Evolutionary conservation across 2,113 vertebrate genomes (phyloP).

Genomic region (Xiphophorus hellerii): DNA sequence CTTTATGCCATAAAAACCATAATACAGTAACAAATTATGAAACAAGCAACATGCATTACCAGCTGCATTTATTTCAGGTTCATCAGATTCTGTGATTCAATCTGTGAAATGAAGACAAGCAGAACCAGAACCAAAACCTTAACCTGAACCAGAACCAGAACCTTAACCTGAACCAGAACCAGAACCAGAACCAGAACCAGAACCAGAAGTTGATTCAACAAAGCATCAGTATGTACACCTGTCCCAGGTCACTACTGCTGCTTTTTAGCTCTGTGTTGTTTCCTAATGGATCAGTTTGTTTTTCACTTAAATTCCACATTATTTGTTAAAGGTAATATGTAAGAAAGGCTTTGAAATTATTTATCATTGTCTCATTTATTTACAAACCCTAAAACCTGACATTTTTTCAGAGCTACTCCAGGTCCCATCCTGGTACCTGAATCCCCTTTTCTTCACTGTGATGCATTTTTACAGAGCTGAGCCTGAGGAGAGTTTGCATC

Average conservation of each 20-base stretch:
- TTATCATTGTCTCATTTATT: too few species aligned
- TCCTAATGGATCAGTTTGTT: background rate
- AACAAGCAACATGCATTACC: too few species aligned
- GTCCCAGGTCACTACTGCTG: background rate
- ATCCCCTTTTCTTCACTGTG: background rate
- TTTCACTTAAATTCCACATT: background rate
- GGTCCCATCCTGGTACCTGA: background rate
- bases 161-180: too few species aligned
- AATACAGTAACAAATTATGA: too few species aligned
- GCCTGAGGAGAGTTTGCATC: background rate
- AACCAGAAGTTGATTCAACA: background rate
- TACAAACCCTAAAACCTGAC: too few species aligned
- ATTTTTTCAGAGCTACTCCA: too few species aligned
- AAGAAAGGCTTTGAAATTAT: too few species aligned
- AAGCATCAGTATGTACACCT: background rate
- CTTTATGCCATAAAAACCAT: too few species aligned
- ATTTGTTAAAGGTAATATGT: too few species aligned
- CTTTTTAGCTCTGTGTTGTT: background rate
- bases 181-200: too few species aligned
- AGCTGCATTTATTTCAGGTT: background rate
- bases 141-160: background rate
- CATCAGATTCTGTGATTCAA: background rate
- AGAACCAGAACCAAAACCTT: background rate
- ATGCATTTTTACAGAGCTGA: background rate
- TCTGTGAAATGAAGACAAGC: background rate